Conservation (phyloP, 2,888 invertebrate species). For the Timema cristinae region DNA sequence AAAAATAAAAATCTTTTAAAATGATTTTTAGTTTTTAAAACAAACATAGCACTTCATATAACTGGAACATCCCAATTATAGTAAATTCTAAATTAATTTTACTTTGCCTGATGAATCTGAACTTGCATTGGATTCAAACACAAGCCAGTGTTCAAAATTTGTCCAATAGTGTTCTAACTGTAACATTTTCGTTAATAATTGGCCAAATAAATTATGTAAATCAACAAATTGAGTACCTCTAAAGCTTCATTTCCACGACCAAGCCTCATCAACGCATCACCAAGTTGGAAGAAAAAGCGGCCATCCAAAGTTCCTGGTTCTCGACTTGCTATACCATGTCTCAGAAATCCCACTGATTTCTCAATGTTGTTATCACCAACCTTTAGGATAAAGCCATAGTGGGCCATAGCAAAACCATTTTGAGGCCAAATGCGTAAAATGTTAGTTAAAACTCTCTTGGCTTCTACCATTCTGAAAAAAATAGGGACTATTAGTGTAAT, state of each 20-base stretch:
- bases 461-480: slow-evolving; percentile 48
- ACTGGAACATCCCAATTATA: no score
- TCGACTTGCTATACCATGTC: slow-evolving; percentile 64
- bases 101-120: no score
- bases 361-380: slow-evolving; percentile 59
- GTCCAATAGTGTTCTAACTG: no score
- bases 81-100: no score
- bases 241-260: slow-evolving; percentile 62
- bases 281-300: slow-evolving; percentile 78
- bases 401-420: slow-evolving; percentile 75
- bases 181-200: no score
- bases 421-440: slow-evolving; percentile 66
- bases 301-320: slow-evolving; percentile 69
- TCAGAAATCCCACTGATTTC: slow-evolving; percentile 61
- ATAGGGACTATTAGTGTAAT: no score
- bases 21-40: no score
- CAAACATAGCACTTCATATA: no score
- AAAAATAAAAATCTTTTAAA: no score
- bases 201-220: no score
- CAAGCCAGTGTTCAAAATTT: no score
- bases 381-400: slow-evolving; percentile 71
- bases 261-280: slow-evolving; percentile 70
- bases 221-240: slow-evolving; percentile 46
- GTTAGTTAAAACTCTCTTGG: slow-evolving; percentile 61
- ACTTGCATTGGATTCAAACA: no score